Evolutionary conservation across 1,140 invertebrate species (phyloP).

Genomic region (Dolichoris vasculosae): DNA sequence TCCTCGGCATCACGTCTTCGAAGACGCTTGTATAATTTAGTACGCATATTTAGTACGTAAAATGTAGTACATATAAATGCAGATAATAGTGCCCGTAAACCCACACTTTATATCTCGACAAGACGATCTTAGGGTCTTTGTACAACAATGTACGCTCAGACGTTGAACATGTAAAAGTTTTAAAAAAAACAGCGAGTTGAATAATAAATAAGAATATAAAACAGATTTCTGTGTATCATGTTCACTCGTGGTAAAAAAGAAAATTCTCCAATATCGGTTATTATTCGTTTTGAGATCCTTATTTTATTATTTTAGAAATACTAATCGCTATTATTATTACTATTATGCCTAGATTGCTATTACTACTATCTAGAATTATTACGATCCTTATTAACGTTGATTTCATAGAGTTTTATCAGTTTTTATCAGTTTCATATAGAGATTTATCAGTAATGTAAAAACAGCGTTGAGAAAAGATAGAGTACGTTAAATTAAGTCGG

Average conservation of each 20-base stretch:
- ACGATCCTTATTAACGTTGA: too few species aligned
- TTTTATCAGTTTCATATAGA: too few species aligned
- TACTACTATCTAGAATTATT: too few species aligned
- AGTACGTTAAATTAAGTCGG: not conserved
- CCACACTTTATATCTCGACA: conserved; percentile 15
- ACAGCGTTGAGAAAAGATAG: not conserved
- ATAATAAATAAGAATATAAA: not conserved
- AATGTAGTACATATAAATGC: not conserved
- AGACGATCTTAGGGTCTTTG: conserved; percentile 3
- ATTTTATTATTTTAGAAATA: not conserved
- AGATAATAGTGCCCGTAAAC: conserved; percentile 3
- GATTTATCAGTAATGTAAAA: not conserved
- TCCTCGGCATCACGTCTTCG: not conserved
- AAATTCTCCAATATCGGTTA: not conserved
- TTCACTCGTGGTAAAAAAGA: not conserved
- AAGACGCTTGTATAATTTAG: not conserved
- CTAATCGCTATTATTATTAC: too few species aligned
- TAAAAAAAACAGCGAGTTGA: not conserved
- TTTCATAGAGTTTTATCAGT: not conserved
- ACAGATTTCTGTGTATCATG: not conserved
- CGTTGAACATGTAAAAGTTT: not conserved
- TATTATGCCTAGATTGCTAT: too few species aligned
- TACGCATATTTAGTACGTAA: not conserved
- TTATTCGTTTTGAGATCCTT: too few species aligned
- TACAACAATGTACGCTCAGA: not conserved